Evolutionary conservation across 2,113 vertebrate genomes (phyloP), one percentile per base, ranked within the genome.

Genomic region (Promerops cafer): DNA sequence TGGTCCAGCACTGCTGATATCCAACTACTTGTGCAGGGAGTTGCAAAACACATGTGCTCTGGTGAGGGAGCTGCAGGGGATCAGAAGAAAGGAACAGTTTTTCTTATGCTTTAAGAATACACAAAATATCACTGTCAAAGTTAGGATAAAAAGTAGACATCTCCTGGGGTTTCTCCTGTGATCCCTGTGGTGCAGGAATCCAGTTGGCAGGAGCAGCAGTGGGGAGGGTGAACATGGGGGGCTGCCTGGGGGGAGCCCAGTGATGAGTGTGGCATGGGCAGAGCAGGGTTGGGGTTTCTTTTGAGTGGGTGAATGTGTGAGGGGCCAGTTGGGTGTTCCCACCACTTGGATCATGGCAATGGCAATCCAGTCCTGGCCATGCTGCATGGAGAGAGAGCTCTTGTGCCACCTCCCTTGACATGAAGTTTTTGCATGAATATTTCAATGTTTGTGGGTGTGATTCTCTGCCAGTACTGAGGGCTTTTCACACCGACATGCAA

Each of bases 371-470:
- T 45, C 60, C 64, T 18, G 60, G 56, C 10, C 37, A 22, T 8
- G 7, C 4, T 66, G 11, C 30, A 24, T 35, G 60, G 64, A 40
- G 82, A 83, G 50, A 60, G 57, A 77, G 37, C 5, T 19, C 37
- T 39, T 72, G 35, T 13, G 45, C 45, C 49, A 18, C 20, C 27
- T n/a, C 6, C 22, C 39, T 13, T 21, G 27, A 72, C 37, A 28
- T 1, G 4, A 39, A 13, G 5, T 3, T 81, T 87, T 81, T 77
- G 13, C 24, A 16, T 13, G 16, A 61, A 26, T 65, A 21, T 42
- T 74, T 69, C 33, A 52, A 23, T 0, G 0, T 47, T 45, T 1
- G 0, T 31, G 49, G 23, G 33, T 9, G 7, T 0, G 1, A 69
- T 56, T 72, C 45, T 7, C n/a, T 84, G 35, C 3, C 53, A 64